Conservation (phyloP, 2,113 vertebrate species). For the Sinosuthora webbiana region DNA sequence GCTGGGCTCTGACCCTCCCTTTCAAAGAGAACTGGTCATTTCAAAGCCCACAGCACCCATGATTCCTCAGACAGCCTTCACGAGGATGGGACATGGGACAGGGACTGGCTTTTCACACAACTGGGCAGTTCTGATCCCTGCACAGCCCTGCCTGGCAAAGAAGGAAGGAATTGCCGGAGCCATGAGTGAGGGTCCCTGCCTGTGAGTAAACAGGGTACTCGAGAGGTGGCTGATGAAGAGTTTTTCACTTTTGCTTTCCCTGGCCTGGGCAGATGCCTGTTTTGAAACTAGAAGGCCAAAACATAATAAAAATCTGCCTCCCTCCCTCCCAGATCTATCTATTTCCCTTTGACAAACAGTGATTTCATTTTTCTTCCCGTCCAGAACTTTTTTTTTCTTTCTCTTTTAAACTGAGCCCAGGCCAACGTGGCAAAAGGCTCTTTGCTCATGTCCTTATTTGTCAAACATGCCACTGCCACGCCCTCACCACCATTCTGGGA, state of each 20-base stretch:
- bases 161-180: neutral
- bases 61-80: neutral
- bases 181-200: neutral
- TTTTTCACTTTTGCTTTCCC: neutral
- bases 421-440: slow-evolving; percentile 67
- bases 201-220: neutral
- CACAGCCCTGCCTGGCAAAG: neutral
- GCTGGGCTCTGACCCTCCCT: neutral
- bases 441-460: slow-evolving; percentile 73
- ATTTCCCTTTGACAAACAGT: slow-evolving; percentile 62
- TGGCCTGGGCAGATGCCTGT: neutral
- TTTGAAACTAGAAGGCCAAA: slow-evolving; percentile 49
- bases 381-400: slow-evolving; percentile 40
- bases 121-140: neutral
- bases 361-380: slow-evolving; percentile 62
- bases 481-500: slow-evolving; percentile 42
- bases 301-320: neutral
- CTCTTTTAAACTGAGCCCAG: slow-evolving; percentile 50
- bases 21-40: neutral
- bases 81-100: accelerated
- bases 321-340: slow-evolving; percentile 44
- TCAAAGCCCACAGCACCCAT: neutral
- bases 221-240: neutral
- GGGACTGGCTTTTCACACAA: neutral
- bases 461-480: slow-evolving; percentile 48